These are phyloP conservation scores for Stomatorhinus walkeri DNA, from an alignment of 2,797 vertebrate species.

Conservation along the genomic window DNA sequence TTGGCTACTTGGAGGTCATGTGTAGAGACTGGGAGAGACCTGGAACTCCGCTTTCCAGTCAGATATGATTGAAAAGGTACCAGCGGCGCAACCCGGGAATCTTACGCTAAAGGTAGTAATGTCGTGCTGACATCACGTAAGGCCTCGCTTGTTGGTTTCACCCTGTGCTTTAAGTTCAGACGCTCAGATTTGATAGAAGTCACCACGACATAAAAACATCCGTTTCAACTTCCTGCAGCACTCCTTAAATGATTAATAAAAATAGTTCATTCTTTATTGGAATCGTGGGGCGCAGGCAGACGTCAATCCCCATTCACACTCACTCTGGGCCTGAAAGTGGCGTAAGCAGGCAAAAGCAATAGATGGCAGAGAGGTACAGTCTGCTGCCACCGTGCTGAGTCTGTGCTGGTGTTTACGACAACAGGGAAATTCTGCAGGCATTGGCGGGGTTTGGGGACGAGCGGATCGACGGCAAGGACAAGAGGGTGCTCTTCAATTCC, in stretches of 20 bases:
- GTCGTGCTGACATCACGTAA: background rate
- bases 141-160: background rate
- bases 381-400: background rate
- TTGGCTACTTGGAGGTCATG: constrained; percentile 24
- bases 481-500: background rate
- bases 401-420: background rate
- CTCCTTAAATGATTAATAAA: background rate
- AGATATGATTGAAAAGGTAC: constrained; percentile 38
- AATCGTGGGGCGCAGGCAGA: background rate
- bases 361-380: background rate
- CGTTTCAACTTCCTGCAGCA: background rate
- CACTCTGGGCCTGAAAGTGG: background rate
- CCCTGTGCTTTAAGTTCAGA: constrained; percentile 13
- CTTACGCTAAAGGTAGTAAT: background rate
- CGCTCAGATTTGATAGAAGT: background rate
- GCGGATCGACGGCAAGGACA: background rate
- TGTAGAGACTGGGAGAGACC: constrained; percentile 22
- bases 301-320: background rate
- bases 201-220: background rate
- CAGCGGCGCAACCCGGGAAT: background rate
- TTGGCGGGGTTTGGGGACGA: background rate
- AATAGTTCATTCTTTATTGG: background rate
- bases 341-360: background rate
- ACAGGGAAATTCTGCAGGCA: background rate
- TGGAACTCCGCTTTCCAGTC: constrained; percentile 34